phyloP scores from a whole-genome alignment of 2,113 vertebrate species.

The Climacteris rufus region DNA sequence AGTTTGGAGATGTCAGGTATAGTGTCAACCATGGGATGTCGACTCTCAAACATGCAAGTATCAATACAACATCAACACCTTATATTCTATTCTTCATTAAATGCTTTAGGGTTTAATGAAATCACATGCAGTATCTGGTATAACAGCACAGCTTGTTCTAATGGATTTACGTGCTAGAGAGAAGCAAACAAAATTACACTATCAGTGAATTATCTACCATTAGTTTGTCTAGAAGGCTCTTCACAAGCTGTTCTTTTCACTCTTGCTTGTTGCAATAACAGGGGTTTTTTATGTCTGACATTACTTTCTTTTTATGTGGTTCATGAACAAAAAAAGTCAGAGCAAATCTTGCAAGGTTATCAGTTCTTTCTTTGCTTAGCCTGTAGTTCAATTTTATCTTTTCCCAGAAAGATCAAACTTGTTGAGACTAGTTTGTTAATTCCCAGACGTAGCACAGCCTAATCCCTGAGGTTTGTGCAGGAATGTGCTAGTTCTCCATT shows the following conservation, averaged over 20 bases:
- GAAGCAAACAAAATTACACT: conserved; percentile 44
- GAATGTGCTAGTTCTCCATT: conserved; percentile 67
- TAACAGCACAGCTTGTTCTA: conserved; percentile 56
- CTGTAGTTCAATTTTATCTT: conserved; percentile 57
- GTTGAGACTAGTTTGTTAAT: conserved; percentile 69
- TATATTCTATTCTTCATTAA: background rate
- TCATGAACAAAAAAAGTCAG: conserved; percentile 31
- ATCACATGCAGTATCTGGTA: background rate
- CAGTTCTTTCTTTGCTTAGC: conserved; percentile 64
- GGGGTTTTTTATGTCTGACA: conserved; percentile 9
- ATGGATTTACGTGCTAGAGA: conserved; percentile 16
- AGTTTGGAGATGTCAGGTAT: background rate
- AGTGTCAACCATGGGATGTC: background rate
- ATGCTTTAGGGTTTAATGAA: background rate
- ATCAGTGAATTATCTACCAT: conserved; percentile 59
- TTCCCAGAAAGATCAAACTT: conserved; percentile 71
- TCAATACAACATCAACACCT: background rate
- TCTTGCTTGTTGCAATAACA: conserved; percentile 49
- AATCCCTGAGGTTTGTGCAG: conserved; percentile 70
- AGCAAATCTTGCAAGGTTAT: conserved; percentile 64
- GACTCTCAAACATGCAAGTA: background rate
- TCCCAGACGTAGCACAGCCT: conserved; percentile 63
- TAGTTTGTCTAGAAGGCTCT: conserved; percentile 53
- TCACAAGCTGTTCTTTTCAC: conserved; percentile 60
- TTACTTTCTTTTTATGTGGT: conserved; percentile 60